A percentile compares a stretch with the other conserved stretches of the same genome.
Conservation (phyloP, 2,888 invertebrate species). For the Blastobasis adustella region DNA sequence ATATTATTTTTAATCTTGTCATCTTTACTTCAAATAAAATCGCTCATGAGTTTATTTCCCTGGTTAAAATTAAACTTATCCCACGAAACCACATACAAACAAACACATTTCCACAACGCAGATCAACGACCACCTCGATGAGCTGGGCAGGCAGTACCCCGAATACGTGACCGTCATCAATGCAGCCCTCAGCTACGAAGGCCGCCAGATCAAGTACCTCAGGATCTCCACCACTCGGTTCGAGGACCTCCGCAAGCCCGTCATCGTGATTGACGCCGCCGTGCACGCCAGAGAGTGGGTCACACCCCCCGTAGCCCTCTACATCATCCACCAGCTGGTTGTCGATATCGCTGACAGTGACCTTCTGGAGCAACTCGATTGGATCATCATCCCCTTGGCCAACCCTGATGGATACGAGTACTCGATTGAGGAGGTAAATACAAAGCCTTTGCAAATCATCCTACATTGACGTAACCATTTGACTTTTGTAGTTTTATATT, state of each 20-base stretch:
- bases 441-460: not conserved
- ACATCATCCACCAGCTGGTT: slow-evolving; percentile 79
- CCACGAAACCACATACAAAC: too few species aligned
- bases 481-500: too few species aligned
- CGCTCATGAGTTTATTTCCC: not conserved
- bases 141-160: slow-evolving; percentile 56
- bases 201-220: slow-evolving; percentile 74
- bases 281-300: slow-evolving; percentile 84
- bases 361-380: slow-evolving; percentile 76
- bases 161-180: slow-evolving; percentile 66
- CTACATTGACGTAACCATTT: too few species aligned
- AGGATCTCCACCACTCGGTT: slow-evolving; percentile 73
- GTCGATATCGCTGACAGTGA: slow-evolving; percentile 63
- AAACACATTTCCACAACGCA: slow-evolving; percentile 22
- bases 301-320: slow-evolving; percentile 79
- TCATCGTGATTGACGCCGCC: slow-evolving; percentile 76
- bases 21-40: not conserved
- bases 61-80: too few species aligned
- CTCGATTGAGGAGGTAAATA: slow-evolving; percentile 64
- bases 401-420: slow-evolving; percentile 87
- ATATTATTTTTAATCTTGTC: too few species aligned
- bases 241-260: slow-evolving; percentile 64
- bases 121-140: slow-evolving; percentile 68
- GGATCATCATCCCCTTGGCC: slow-evolving; percentile 78
- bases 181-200: slow-evolving; percentile 75